phyloP scores from a whole-genome alignment of 2,888 invertebrate genomes.

The Perizoma flavofasciatum region DNA sequence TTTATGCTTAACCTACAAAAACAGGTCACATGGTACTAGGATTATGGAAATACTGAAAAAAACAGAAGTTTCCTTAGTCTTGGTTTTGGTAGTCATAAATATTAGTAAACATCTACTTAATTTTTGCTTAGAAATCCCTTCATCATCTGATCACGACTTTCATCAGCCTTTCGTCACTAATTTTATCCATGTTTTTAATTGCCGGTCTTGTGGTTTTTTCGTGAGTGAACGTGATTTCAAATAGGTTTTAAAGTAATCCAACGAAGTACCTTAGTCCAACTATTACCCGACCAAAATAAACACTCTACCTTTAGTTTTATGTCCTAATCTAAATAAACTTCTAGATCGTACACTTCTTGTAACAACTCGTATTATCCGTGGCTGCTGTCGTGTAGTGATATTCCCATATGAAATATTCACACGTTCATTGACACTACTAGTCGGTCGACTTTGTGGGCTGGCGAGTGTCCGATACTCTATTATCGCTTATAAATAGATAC shows the following conservation, averaged over 20 bases:
- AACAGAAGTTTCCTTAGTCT: background rate
- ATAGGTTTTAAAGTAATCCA: no score
- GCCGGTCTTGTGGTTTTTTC: no score
- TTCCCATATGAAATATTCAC: constrained; percentile 40
- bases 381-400: background rate
- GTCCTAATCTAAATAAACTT: constrained; percentile 1
- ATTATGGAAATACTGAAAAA: no score
- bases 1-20: background rate
- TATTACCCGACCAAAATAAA: background rate
- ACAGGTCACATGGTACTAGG: no score
- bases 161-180: no score
- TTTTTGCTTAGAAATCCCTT: no score
- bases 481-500: constrained; percentile 45
- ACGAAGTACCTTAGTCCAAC: no score
- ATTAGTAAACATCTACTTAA: no score
- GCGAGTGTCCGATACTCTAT: constrained; percentile 43
- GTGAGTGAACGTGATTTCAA: no score
- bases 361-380: background rate
- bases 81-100: background rate
- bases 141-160: no score
- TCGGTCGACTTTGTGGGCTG: constrained; percentile 40
- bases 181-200: no score
- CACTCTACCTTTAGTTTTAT: constrained; percentile 1
- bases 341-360: background rate
- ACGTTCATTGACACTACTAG: constrained; percentile 44